These are phyloP conservation scores for Sinocyclocheilus rhinocerous DNA, from an alignment of 2,113 vertebrate species.

Conservation along the genomic window DNA sequence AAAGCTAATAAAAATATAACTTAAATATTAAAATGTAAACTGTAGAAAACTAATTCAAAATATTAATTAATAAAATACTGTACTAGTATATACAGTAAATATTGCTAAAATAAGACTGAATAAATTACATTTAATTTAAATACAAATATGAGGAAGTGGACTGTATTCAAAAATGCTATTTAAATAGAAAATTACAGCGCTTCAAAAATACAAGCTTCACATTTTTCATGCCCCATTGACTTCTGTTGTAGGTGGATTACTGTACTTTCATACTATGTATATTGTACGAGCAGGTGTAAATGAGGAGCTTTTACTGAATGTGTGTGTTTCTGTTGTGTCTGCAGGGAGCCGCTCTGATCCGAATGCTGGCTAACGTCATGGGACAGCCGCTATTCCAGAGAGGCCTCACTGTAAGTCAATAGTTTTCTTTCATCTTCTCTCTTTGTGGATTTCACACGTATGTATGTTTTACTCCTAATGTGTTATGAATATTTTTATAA, in stretches of 20 bases:
- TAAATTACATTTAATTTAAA: neutral
- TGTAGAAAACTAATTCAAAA: too few relatives aligned
- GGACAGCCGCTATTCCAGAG: slow-evolving; percentile 91
- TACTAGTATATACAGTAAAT: too few relatives aligned
- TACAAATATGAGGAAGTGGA: neutral
- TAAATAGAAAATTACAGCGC: too few relatives aligned
- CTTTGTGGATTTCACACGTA: neutral
- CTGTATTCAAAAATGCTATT: too few relatives aligned
- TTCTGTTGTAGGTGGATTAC: neutral
- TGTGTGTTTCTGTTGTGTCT: slow-evolving; percentile 5
- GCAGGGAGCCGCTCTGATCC: slow-evolving; percentile 95
- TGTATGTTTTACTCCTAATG: neutral
- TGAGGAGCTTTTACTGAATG: neutral
- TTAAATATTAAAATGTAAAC: too few relatives aligned
- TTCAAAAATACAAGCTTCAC: neutral
- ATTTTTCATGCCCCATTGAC: neutral
- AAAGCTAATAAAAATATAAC: too few relatives aligned
- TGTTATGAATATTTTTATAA: neutral
- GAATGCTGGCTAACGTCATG: slow-evolving; percentile 98
- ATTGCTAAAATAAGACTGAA: too few relatives aligned
- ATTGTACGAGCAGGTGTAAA: neutral
- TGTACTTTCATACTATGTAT: neutral
- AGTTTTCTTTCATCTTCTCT: neutral
- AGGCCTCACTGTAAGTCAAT: slow-evolving; percentile 90
- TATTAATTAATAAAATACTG: too few relatives aligned